Conservation (phyloP, 2,113 vertebrate genomes). For the Drymodes brunneopygia region DNA sequence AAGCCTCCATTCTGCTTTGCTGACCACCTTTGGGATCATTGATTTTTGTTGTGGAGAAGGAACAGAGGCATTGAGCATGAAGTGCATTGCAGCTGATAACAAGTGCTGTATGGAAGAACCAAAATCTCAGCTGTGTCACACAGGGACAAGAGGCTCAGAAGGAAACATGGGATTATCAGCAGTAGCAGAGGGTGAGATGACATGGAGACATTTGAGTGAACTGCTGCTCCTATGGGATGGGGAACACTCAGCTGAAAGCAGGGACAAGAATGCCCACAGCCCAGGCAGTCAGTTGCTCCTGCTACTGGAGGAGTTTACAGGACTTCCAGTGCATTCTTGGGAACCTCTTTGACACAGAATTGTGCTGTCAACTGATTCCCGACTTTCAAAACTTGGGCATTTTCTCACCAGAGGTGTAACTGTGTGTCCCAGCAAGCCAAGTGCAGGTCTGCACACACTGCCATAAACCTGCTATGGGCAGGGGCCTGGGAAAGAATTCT, state of each 20-base stretch:
- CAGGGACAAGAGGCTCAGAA: not conserved
- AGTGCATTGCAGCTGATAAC: not conserved
- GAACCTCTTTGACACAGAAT: not conserved
- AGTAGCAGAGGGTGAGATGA: not conserved
- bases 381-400: accelerated
- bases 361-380: not conserved
- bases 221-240: not conserved
- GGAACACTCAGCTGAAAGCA: not conserved
- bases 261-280: not conserved
- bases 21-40: not conserved
- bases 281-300: not conserved
- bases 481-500: not conserved
- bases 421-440: not conserved
- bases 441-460: not conserved
- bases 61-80: not conserved
- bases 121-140: not conserved
- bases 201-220: not conserved
- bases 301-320: too few relatives aligned
- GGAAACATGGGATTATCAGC: accelerated
- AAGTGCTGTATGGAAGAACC: not conserved
- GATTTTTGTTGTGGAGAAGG: not conserved
- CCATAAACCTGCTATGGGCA: accelerated
- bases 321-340: not conserved
- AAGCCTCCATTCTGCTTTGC: not conserved
- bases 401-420: not conserved